Conservation (phyloP, 2,888 invertebrate genomes). For the Scaptomyza cyrtandrae region DNA sequence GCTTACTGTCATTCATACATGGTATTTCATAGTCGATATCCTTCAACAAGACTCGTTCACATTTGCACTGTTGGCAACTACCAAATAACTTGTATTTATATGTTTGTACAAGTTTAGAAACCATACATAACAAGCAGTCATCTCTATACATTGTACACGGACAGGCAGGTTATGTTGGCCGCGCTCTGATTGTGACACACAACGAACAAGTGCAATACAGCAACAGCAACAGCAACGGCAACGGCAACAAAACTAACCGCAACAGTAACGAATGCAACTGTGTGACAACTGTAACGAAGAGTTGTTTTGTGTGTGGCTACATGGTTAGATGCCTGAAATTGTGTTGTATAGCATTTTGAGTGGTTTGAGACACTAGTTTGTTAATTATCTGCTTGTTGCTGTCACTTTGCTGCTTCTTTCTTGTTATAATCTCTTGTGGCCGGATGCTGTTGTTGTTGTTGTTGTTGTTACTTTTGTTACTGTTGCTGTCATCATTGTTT, state of each 20-base stretch:
- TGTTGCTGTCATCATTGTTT: neutral
- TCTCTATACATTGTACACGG: neutral
- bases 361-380: conserved; percentile 27
- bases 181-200: conserved; percentile 15
- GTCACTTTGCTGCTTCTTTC: conserved; percentile 12
- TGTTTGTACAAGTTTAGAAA: neutral
- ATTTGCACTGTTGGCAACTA: too few species aligned
- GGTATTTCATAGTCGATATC: too few species aligned
- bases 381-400: conserved; percentile 53
- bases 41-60: too few species aligned
- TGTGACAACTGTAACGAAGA: neutral
- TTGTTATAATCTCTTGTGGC: conserved; percentile 3
- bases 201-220: conserved; percentile 14
- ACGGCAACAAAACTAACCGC: conserved; percentile 2
- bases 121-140: neutral
- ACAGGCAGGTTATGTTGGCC: conserved; percentile 9
- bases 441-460: conserved; percentile 1
- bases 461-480: neutral
- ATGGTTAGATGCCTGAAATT: conserved; percentile 13
- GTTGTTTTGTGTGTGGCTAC: conserved; percentile 10
- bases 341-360: conserved; percentile 17
- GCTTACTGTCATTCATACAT: too few species aligned
- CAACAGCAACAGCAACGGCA: conserved; percentile 7
- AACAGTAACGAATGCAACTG: conserved; percentile 1
- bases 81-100: neutral